Conservation (phyloP, 1,140 invertebrate species). For the Pararge aegeria region DNA sequence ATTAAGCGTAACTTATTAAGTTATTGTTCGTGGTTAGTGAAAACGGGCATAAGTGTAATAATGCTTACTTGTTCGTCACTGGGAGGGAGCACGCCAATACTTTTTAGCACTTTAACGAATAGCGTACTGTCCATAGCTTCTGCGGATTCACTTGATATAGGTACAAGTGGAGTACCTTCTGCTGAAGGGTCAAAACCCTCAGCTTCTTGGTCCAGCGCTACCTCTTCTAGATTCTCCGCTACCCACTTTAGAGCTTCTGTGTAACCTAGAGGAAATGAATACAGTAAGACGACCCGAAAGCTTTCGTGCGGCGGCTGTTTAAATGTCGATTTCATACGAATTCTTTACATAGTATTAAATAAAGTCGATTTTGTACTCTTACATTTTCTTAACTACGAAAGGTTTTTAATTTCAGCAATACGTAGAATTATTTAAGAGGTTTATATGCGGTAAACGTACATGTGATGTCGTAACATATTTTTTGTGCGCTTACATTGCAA, state of each 20-base stretch:
- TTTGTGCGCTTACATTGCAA: too few relatives aligned
- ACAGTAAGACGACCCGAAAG: background rate
- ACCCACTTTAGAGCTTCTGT: conserved; percentile 69
- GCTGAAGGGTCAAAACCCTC: conserved; percentile 68
- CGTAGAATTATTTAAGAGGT: too few relatives aligned
- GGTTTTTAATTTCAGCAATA: too few relatives aligned
- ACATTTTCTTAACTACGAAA: too few relatives aligned
- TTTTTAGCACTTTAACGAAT: conserved; percentile 81
- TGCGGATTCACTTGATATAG: conserved; percentile 80
- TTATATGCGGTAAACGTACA: too few relatives aligned
- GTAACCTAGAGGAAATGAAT: conserved; percentile 33
- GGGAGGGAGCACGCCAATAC: conserved; percentile 81
- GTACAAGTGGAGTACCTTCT: conserved; percentile 84
- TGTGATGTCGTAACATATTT: too few relatives aligned
- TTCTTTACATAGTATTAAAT: too few relatives aligned
- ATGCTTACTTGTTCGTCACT: conserved; percentile 74
- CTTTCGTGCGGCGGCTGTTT: background rate
- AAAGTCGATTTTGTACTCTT: too few relatives aligned
- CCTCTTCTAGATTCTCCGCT: conserved; percentile 70
- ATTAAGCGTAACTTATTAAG: too few relatives aligned
- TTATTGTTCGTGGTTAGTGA: background rate
- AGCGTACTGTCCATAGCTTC: conserved; percentile 81
- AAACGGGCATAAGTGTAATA: too few relatives aligned
- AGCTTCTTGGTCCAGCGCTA: conserved; percentile 73
- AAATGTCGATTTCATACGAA: too few relatives aligned